A percentile compares a stretch with the other conserved stretches of the same genome.
Evolutionary conservation across 2,113 vertebrate species (phyloP).

Genomic region (Petroica traversi): DNA sequence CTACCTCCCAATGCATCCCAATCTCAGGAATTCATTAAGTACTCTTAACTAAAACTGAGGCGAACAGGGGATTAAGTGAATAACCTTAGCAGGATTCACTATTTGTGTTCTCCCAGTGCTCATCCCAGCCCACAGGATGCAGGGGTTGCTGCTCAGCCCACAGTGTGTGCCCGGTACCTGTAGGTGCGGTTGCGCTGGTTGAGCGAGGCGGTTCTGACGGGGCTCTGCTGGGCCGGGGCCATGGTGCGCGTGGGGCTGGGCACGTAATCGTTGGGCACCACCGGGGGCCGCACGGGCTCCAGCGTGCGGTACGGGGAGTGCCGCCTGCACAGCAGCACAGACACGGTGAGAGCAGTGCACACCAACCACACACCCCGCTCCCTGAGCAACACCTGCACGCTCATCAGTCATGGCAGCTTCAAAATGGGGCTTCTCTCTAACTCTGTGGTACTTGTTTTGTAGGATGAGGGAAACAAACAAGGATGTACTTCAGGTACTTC

Average conservation of each 20-base stretch:
- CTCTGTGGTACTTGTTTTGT: neutral
- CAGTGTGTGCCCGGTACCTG: slow-evolving; percentile 79
- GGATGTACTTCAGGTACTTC: neutral
- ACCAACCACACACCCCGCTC: neutral
- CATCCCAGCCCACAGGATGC: neutral
- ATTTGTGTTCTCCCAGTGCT: neutral
- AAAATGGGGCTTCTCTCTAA: rapidly evolving
- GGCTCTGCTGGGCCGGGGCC: slow-evolving; percentile 92
- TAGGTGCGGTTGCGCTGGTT: slow-evolving; percentile 99
- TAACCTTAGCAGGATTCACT: neutral
- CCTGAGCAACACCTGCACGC: neutral
- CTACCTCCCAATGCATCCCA: neutral
- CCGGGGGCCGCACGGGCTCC: slow-evolving; percentile 97
- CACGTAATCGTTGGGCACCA: slow-evolving; percentile 99
- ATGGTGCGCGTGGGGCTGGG: slow-evolving; percentile 96
- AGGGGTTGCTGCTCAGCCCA: neutral
- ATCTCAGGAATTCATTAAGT: neutral
- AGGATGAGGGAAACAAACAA: neutral
- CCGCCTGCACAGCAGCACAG: slow-evolving; percentile 83
- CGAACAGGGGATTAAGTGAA: neutral
- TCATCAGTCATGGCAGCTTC: neutral
- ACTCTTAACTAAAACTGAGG: neutral
- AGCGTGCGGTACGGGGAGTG: slow-evolving; percentile 99
- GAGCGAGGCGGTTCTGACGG: slow-evolving; percentile 94
- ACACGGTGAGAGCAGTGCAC: neutral